These are phyloP conservation scores for Arothron firmamentum DNA, from an alignment of 2,113 vertebrate genomes.

Conservation along the genomic window DNA sequence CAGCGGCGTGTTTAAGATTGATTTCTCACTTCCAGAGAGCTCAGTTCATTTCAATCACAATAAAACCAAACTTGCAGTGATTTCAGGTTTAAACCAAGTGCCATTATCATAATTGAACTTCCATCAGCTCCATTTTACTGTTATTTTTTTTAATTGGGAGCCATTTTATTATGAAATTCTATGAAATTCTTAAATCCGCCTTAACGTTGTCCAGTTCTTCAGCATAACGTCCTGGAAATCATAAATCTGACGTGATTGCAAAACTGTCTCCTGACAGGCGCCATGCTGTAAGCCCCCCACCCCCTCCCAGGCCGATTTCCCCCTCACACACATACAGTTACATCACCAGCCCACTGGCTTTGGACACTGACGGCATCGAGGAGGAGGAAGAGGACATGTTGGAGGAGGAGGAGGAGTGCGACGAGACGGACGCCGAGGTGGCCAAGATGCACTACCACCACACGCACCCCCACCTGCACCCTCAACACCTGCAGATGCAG, in stretches of 20 bases:
- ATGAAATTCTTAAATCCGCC: no score
- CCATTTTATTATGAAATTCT: no score
- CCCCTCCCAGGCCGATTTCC: conserved; percentile 86
- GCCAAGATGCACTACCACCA: conserved; percentile 85
- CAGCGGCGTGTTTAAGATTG: conserved; percentile 20
- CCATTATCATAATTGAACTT: neutral
- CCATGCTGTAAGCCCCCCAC: conserved; percentile 89
- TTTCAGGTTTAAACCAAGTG: conserved; percentile 1
- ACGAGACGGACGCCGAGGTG: conserved; percentile 88
- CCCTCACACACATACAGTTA: conserved; percentile 96
- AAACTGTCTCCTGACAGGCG: conserved; percentile 70
- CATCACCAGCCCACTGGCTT: conserved; percentile 90
- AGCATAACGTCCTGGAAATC: conserved; percentile 2
- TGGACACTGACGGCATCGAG: conserved; percentile 92
- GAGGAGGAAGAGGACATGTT: conserved; percentile 74
- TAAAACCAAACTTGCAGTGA: neutral
- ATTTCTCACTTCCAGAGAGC: conserved; percentile 37
- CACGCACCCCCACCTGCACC: conserved; percentile 60
- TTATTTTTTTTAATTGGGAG: neutral
- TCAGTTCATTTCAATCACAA: conserved; percentile 22
- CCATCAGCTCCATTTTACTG: neutral
- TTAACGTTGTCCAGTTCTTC: neutral
- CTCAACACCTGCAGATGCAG: conserved; percentile 66
- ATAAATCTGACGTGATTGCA: conserved; percentile 2
- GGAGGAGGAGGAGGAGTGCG: conserved; percentile 71